These are phyloP conservation scores for Arremon brunneinucha DNA, from an alignment of 2,797 vertebrate genomes.

Conservation along the genomic window DNA sequence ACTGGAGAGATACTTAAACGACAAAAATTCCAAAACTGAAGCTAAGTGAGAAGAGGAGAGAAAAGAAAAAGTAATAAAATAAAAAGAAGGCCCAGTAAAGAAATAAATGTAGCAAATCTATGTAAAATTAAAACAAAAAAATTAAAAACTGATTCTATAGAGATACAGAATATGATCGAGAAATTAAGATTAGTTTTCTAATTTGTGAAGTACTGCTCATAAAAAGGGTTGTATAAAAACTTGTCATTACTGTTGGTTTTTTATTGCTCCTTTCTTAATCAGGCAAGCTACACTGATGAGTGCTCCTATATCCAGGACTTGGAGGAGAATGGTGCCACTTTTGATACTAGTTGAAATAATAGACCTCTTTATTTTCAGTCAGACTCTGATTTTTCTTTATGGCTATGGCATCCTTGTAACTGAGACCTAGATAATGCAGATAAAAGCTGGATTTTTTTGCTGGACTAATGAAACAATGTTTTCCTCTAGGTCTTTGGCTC, in stretches of 20 bases:
- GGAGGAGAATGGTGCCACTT: not conserved
- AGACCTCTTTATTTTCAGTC: not conserved
- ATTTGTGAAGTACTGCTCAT: not conserved
- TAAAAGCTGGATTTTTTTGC: not conserved
- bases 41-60: not conserved
- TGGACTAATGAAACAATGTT: not conserved
- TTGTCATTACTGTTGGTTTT: not conserved
- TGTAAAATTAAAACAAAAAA: not conserved
- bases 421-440: not conserved
- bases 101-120: not conserved
- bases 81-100: not conserved
- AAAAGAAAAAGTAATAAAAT: not conserved
- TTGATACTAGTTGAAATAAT: not conserved
- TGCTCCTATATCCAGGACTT: not conserved
- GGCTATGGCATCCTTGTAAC: not conserved
- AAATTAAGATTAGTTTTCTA: not conserved
- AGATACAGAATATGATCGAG: not conserved
- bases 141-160: not conserved
- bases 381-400: not conserved
- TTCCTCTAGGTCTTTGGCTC: not conserved
- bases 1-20: not conserved
- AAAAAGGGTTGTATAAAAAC: not conserved
- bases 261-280: not conserved
- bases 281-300: not conserved
- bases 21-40: not conserved